phyloP scores from a whole-genome alignment of 2,113 vertebrate species.

The Callopanchax toddi region DNA sequence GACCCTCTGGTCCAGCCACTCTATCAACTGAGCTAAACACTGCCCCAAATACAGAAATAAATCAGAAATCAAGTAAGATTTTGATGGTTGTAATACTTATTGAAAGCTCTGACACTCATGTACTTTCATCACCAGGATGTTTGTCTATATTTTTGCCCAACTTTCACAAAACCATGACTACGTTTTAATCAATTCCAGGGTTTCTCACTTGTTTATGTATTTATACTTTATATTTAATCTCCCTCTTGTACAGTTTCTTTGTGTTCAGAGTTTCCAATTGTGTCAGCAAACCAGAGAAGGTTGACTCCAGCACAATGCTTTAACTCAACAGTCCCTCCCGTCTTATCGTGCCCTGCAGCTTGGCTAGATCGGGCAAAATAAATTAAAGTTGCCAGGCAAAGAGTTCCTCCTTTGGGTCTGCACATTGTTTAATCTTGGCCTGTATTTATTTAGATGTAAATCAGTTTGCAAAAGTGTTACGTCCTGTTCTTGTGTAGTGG shows the following conservation, averaged over 20 bases:
- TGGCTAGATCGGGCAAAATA: slow-evolving; percentile 78
- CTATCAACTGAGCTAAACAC: no score
- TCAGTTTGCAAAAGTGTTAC: slow-evolving; percentile 89
- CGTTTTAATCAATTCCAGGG: no score
- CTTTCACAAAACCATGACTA: no score
- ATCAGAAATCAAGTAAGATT: no score
- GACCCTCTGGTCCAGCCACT: no score
- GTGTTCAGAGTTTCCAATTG: slow-evolving; percentile 22
- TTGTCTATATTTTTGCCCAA: no score
- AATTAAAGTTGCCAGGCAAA: slow-evolving; percentile 77
- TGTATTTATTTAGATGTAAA: slow-evolving; percentile 94
- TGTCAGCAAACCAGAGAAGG: slow-evolving; percentile 32
- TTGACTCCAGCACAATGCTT: slow-evolving; percentile 55
- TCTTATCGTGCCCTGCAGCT: slow-evolving; percentile 80
- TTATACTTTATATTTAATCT: slow-evolving; percentile 22
- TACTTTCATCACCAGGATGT: no score
- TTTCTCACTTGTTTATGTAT: not conserved
- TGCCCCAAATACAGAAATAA: no score
- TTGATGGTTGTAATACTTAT: no score
- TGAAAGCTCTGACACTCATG: no score
- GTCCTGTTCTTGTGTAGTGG: slow-evolving; percentile 88
- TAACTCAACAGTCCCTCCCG: slow-evolving; percentile 53
- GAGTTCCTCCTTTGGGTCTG: slow-evolving; percentile 81
- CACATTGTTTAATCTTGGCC: slow-evolving; percentile 89
- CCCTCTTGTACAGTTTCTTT: slow-evolving; percentile 27